Percentiles rank a stretch among this genome's conserved stretches.
phyloP scores from a whole-genome alignment of 37 sponge, comb jelly and placozoan species.

The Geodia barretti region DNA sequence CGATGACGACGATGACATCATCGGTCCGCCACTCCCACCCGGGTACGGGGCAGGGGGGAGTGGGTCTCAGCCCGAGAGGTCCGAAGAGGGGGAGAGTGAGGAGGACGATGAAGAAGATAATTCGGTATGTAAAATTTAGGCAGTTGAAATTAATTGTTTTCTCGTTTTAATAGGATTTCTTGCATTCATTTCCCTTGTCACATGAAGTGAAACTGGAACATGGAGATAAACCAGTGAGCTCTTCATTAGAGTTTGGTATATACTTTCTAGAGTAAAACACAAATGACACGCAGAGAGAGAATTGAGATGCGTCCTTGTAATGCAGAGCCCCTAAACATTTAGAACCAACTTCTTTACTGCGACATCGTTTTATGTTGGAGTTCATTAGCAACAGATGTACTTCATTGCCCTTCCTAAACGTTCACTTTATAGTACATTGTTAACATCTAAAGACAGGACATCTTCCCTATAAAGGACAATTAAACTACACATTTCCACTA shows the following conservation, averaged over 20 bases:
- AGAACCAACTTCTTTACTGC: no score
- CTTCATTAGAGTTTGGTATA: background rate
- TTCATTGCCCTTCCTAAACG: no score
- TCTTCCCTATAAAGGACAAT: no score
- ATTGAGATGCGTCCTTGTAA: background rate
- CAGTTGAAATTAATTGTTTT: background rate
- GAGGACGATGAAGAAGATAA: constrained; percentile 36
- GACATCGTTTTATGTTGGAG: no score
- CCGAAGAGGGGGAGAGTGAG: background rate
- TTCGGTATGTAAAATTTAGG: constrained; percentile 26
- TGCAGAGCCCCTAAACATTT: no score
- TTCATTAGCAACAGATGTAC: no score
- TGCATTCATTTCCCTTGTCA: constrained; percentile 65
- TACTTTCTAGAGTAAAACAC: background rate
- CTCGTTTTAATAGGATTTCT: constrained; percentile 25
- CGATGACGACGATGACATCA: constrained; percentile 8
- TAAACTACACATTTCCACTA: no score
- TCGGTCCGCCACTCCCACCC: constrained; percentile 77
- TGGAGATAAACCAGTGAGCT: constrained; percentile 78
- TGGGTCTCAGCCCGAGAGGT: background rate
- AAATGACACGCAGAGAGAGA: background rate
- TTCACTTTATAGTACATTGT: no score
- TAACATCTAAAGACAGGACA: no score
- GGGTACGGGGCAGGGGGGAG: constrained; percentile 17
- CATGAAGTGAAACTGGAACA: constrained; percentile 83